These are phyloP conservation scores for Papilio machaon DNA, from an alignment of 1,140 invertebrate species.

Conservation along the genomic window DNA sequence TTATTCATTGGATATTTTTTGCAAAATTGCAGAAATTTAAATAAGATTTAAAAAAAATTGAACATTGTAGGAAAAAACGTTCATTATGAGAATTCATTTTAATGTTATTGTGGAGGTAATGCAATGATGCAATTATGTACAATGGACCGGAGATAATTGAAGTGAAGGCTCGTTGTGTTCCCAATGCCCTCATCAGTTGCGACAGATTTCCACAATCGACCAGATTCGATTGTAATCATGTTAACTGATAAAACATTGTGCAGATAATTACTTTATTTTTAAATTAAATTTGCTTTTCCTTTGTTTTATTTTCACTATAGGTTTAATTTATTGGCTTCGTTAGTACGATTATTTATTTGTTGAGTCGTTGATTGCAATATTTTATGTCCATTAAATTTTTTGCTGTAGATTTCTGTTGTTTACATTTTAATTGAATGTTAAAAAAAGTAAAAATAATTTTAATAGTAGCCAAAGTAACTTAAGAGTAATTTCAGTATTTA, in stretches of 20 bases:
- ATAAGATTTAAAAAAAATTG: neutral
- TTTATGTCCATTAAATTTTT: neutral
- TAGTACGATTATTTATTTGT: neutral
- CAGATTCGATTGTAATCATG: constrained; percentile 8
- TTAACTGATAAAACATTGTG: neutral
- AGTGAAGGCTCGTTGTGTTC: neutral
- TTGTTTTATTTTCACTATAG: neutral
- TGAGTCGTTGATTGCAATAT: neutral
- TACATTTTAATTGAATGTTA: no score
- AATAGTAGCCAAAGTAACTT: no score
- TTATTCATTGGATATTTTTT: no score
- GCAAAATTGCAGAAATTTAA: no score
- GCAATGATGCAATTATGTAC: constrained; percentile 3
- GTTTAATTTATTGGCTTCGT: neutral
- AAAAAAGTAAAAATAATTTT: no score
- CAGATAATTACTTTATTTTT: neutral
- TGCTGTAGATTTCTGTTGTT: no score
- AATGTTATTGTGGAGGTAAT: constrained; percentile 2
- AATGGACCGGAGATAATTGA: constrained; percentile 22
- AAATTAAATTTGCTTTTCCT: neutral
- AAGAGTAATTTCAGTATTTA: no score
- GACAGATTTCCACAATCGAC: constrained; percentile 6
- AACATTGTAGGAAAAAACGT: neutral
- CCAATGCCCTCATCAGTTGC: constrained; percentile 23
- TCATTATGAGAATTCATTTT: neutral